Evolutionary conservation across 2,888 invertebrate species (phyloP).

Genomic region (Archips crataeganus): DNA sequence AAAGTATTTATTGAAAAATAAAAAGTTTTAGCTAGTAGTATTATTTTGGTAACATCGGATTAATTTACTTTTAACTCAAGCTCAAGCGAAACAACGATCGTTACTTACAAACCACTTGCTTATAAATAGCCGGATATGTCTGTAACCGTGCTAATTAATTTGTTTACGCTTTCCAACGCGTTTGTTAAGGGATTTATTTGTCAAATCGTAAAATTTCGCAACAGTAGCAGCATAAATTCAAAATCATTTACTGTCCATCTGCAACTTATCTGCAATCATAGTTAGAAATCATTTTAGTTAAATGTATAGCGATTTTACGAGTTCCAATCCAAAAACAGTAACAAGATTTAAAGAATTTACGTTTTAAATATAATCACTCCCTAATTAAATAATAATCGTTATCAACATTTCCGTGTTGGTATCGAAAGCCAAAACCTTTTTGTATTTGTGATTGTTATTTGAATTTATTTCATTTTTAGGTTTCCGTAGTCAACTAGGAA

Average conservation of each 20-base stretch:
- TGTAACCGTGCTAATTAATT: constrained; percentile 49
- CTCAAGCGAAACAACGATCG: constrained; percentile 23
- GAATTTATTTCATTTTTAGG: neutral
- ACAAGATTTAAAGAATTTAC: neutral
- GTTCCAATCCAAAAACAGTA: neutral
- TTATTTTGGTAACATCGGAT: neutral
- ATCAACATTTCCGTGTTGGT: constrained; percentile 10
- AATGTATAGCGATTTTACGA: no score
- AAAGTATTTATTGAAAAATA: neutral
- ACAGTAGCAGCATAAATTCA: neutral
- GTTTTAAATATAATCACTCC: constrained; percentile 19
- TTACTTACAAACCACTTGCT: constrained; percentile 41
- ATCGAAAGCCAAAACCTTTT: no score
- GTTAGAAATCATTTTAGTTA: neutral
- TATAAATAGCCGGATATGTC: constrained; percentile 50
- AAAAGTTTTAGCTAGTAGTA: neutral
- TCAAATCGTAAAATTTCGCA: constrained; percentile 16
- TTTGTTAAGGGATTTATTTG: constrained; percentile 38
- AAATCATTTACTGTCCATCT: neutral
- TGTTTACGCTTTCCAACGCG: constrained; percentile 56
- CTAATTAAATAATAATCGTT: constrained; percentile 17
- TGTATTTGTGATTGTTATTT: neutral
- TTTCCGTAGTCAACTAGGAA: no score
- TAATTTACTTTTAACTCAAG: neutral
- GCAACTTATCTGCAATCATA: neutral